Base-by-base conservation (phyloP, 2,888 invertebrate species). In the Xestia sexstrigata region DNA sequence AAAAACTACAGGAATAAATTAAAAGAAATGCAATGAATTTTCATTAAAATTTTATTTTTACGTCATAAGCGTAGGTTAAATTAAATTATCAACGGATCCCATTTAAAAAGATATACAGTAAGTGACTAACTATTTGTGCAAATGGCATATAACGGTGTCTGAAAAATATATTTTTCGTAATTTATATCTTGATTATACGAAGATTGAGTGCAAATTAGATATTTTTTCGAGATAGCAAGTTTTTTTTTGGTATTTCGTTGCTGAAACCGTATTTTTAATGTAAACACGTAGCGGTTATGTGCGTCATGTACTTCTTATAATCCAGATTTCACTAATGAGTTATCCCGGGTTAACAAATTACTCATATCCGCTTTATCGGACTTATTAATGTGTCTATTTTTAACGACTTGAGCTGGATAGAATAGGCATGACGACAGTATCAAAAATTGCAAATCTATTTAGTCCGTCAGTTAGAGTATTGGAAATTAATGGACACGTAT, bases 1-100 rank as follows among this genome's bases (percentile, higher is more conserved):
- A 87, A 88, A 84, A 82, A 88, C 82, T 78, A 71, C 65, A 84
- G n/a, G 35, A 78, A 78, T 83, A 83, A 78, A 74, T 85, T 78
- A 69, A 78, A 82, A 63, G 58, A 70, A 74, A 63, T 67, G 42
- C 30, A 80, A 70, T 47, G 62, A 70, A 68, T 60, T 84, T 75
- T 63, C 66, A 77, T 73, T 70, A 73, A 63, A 67, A 67, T 13
- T 17, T n/a, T 62, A 45, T 81, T 76, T 69, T 82, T 72, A 60
- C 20, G 30, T 39, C 39, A 30, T 58, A 84, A 84, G 81, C 68
- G 82, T 81, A 58, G 76, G 71, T 67, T 67, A 70, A 85, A 82
- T 85, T 58, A 73, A 82, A 85, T 83, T 70, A 85, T 70, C 67
- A 72, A 49, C 17, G 17, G 66, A 67, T 47, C 45, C 75, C 30